Percentiles rank a stretch among this genome's conserved stretches.
These are phyloP conservation scores for Octonoba sinensis DNA, from an alignment of 2,888 invertebrate genomes.

Conservation along the genomic window DNA sequence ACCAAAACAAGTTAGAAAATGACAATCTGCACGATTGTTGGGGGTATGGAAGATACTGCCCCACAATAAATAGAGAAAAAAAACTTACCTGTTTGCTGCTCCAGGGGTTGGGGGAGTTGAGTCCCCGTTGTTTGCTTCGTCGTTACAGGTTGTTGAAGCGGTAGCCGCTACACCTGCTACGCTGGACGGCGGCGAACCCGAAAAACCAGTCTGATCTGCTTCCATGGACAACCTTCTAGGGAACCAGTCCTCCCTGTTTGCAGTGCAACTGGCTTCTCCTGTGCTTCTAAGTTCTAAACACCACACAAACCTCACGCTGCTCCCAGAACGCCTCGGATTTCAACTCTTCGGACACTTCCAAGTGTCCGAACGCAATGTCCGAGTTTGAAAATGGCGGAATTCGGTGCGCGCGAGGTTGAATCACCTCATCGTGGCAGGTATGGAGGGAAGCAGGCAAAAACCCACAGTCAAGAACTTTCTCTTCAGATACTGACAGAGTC, in stretches of 20 bases:
- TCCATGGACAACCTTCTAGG: slow-evolving; percentile 49
- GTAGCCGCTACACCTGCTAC: slow-evolving; percentile 54
- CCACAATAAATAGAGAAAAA: slow-evolving; percentile 17
- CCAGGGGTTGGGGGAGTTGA: slow-evolving; percentile 45
- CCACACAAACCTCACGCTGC: slow-evolving; percentile 5
- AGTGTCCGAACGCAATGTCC: slow-evolving; percentile 12
- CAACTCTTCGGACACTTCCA: slow-evolving; percentile 29
- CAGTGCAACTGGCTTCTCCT: slow-evolving; percentile 26
- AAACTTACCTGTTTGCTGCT: slow-evolving; percentile 51
- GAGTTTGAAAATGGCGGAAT: slow-evolving; percentile 27
- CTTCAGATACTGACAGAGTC: slow-evolving; percentile 8
- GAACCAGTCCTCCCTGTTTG: slow-evolving; percentile 62
- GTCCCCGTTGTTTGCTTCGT: slow-evolving; percentile 47
- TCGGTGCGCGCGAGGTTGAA: slow-evolving; percentile 10
- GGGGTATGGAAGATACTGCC: slow-evolving; percentile 6
- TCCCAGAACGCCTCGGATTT: slow-evolving; percentile 20
- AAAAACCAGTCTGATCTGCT: slow-evolving; percentile 62
- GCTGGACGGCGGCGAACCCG: slow-evolving; percentile 57
- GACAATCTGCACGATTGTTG: no score
- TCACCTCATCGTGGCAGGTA: slow-evolving; percentile 27
- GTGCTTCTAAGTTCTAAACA: background rate
- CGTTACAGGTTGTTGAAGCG: slow-evolving; percentile 45
- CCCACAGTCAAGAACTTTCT: background rate
- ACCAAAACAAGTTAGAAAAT: no score
- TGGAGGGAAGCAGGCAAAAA: background rate